Evolutionary conservation across 2,113 vertebrate genomes (phyloP), one percentile per base, ranked within the genome.

Genomic region (Nematolebias whitei): DNA sequence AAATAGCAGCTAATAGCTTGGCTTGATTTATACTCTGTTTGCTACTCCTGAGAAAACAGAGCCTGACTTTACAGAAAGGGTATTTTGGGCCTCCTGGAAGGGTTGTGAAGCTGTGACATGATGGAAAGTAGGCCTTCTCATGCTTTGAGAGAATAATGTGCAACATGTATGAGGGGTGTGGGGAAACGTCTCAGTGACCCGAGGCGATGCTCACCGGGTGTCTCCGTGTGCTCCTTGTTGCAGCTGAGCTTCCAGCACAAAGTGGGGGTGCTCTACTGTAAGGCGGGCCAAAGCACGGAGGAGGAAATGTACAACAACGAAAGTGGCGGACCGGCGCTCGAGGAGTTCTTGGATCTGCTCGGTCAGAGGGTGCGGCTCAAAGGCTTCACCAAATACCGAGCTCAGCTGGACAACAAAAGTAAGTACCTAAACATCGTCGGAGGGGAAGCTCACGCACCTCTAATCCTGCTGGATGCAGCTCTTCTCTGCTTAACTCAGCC

Each of bases 231-330:
- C 62, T 71, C 43, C 23, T 55, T 19, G 2, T 93, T 95, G 54
- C 94, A 99, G 98, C 89, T 99, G 80, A 99, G 97, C 91, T 98
- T 98, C 92, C 98, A 99, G 82, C 98, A 99, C 91, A 99, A 99
- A 87, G 94, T 99, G 61, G 98, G 98, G 29, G 94, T 99, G 71
- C 93, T 99, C 62, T 99, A 99, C 90, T 99, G 98, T 89, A 96
- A 94, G 90, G 94, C 95, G 1, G 96, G 95, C 67, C 97, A 99
- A 90, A 96, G 96, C 91, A 98, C 96, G 0, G 98, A 99, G 63
- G 98, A 99, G 74, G 98, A 99, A 83, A 99, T 99, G 97, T 99
- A 99, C 77, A 99, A 98, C 86, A 99, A 99, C 1, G 96, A 99
- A 88, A 94, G 93, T 1, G 95, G 94, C 0, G 96, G 96, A 3